phyloP scores from a whole-genome alignment of 2,113 vertebrate genomes.

The Oryzias celebensis region DNA sequence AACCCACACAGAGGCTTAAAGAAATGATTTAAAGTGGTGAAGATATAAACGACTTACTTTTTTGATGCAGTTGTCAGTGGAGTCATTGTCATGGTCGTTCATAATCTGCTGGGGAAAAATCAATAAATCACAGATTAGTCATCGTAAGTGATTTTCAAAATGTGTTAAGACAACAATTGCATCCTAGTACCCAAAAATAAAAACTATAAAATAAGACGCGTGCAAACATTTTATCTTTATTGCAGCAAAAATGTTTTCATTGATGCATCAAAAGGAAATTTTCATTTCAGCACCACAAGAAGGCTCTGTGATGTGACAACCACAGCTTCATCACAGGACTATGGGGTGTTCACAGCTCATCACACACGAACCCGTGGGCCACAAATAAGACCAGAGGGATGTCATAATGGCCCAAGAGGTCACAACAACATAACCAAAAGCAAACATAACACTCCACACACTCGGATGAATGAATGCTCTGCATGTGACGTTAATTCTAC shows the following conservation, averaged over 20 bases:
- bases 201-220: not conserved
- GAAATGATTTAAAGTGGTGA: not conserved
- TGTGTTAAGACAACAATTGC: not conserved
- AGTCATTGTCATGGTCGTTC: conserved; percentile 83
- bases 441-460: conserved; percentile 49
- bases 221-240: conserved; percentile 2
- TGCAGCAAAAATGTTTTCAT: conserved; percentile 1
- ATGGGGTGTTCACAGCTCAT: conserved; percentile 57
- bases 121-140: not conserved
- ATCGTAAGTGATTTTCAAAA: not conserved
- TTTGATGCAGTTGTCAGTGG: conserved; percentile 87
- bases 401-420: conserved; percentile 65
- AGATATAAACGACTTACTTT: conserved; percentile 82
- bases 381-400: conserved; percentile 59
- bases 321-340: conserved; percentile 32
- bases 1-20: not conserved
- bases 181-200: not conserved
- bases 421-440: conserved; percentile 62
- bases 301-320: conserved; percentile 20
- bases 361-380: conserved; percentile 46
- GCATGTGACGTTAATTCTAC: conserved; percentile 73
- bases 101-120: conserved; percentile 81
- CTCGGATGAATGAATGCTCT: conserved; percentile 70
- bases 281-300: conserved; percentile 22
- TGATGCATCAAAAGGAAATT: conserved; percentile 24